Percentiles rank a stretch among this genome's conserved stretches.
Conservation (phyloP, 2,113 vertebrate species). For the Nothoprocta perdicaria region DNA sequence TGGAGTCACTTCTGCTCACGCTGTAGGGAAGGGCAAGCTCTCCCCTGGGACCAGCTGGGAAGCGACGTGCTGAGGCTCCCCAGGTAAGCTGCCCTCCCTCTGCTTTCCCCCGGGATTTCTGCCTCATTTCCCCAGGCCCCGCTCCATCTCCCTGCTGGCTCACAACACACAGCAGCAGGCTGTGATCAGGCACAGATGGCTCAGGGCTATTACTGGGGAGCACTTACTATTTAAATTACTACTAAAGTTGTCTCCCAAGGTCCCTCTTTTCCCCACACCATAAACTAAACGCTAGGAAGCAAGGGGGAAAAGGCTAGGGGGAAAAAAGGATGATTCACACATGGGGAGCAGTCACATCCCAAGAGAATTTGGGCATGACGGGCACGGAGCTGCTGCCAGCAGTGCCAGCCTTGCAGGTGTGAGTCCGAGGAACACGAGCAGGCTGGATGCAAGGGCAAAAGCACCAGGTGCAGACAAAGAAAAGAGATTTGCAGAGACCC, state of each 20-base stretch:
- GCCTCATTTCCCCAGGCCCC: rapidly evolving
- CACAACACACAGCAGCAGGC: rapidly evolving
- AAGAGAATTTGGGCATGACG: rapidly evolving
- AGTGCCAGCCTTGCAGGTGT: rapidly evolving
- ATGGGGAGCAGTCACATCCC: rapidly evolving
- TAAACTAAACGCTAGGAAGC: not conserved
- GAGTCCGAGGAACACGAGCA: not conserved
- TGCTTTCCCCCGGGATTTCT: rapidly evolving
- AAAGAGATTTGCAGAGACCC: not conserved
- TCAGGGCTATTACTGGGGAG: rapidly evolving
- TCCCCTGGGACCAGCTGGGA: not conserved
- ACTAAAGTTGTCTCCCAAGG: not conserved
- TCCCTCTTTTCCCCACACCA: not conserved
- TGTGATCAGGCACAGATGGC: rapidly evolving
- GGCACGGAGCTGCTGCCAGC: rapidly evolving
- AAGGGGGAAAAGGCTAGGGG: not conserved
- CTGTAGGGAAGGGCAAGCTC: not conserved
- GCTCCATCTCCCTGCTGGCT: rapidly evolving
- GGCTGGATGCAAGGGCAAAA: not conserved
- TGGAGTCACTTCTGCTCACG: not conserved
- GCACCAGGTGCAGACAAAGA: not conserved
- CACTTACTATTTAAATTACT: rapidly evolving
- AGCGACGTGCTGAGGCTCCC: not conserved
- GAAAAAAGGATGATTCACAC: not conserved
- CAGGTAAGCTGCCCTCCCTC: not conserved